Percentiles rank a stretch among this genome's conserved stretches.
Evolutionary conservation across 2,888 invertebrate species (phyloP).

Genomic region (Darwinula stevensoni): DNA sequence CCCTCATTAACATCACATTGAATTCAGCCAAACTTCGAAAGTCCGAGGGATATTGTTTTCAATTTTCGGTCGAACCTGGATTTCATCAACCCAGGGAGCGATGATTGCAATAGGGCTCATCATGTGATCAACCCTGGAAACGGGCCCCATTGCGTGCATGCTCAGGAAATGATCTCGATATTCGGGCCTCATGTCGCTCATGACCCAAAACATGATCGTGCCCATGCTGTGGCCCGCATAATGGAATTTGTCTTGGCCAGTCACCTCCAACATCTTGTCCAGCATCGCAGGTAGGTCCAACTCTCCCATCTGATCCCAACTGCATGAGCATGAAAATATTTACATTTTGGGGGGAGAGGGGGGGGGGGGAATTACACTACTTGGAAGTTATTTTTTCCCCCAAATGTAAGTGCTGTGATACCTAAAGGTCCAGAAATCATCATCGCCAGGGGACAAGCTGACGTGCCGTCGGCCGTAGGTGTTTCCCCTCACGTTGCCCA

Average conservation of each 20-base stretch:
- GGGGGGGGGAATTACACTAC: too few species aligned
- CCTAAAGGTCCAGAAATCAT: too few species aligned
- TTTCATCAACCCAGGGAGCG: background rate
- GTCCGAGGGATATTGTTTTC: background rate
- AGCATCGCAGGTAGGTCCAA: constrained; percentile 21
- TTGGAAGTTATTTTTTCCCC: too few species aligned
- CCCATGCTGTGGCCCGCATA: constrained; percentile 23
- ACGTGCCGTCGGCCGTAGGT: too few species aligned
- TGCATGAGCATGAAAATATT: constrained; percentile 12
- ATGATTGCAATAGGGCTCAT: background rate
- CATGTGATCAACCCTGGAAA: background rate
- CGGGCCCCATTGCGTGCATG: background rate
- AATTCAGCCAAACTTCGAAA: constrained; percentile 5
- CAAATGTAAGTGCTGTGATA: too few species aligned
- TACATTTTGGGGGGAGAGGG: too few species aligned
- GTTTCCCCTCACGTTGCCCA: too few species aligned
- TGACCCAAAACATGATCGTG: constrained; percentile 12
- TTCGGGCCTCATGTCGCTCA: constrained; percentile 12
- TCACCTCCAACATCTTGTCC: constrained; percentile 16
- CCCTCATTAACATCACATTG: too few species aligned
- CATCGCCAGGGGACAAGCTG: too few species aligned
- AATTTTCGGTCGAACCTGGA: background rate
- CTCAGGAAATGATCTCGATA: constrained; percentile 11
- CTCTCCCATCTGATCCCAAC: constrained; percentile 22
- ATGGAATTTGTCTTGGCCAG: constrained; percentile 15